Evolutionary conservation across 2,888 invertebrate genomes (phyloP), one percentile per base, ranked within the genome.

Genomic region (Drosophila greeni): DNA sequence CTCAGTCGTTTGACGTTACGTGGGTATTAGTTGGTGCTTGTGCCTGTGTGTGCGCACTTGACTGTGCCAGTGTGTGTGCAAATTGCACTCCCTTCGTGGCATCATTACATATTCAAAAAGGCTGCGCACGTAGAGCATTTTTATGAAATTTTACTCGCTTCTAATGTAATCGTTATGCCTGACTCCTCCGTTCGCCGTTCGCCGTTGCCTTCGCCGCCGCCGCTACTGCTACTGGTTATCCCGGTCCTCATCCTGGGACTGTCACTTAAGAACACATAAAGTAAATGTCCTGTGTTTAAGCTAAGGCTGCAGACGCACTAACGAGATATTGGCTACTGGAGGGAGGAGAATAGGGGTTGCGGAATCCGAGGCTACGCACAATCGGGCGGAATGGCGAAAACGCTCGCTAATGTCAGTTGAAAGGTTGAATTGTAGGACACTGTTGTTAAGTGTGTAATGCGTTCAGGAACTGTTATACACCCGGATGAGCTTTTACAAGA

Each of bases 231-330:
- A 26, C 20, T 45, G 34, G 42, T 29, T 33, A 54, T 59, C 51
- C 42, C 54, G 48, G 20, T 55, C 31, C 33, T 52, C 66, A 43
- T 48, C 48, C 42, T 58, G 53, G 36, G 57, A 29, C 59, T 67
- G 77, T 76, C 85, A 72, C 79, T 86, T 85, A 82, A 84, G 79
- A 81, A 81, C 74, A 75, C 84, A 83, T 86, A 84, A 86, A 86
- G 74, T 86, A 86, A 86, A 86, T 84, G 77, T 74, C 72, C 77
- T 74, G 69, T 62, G 70, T 61, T 76, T 72, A 76, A 74, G 70
- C 70, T 20, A 58, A 61, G 58, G 33, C 47, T 59, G 43, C 70
- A 66, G 62, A 68, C 66, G 53, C 61, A 54, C 72, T 74, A 68
- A 79, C 74, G 79, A 75, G 70, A 56, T 55, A 65, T 66, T 51